These are phyloP conservation scores for Platalea minor DNA, from an alignment of 2,797 vertebrate genomes.

Conservation along the genomic window DNA sequence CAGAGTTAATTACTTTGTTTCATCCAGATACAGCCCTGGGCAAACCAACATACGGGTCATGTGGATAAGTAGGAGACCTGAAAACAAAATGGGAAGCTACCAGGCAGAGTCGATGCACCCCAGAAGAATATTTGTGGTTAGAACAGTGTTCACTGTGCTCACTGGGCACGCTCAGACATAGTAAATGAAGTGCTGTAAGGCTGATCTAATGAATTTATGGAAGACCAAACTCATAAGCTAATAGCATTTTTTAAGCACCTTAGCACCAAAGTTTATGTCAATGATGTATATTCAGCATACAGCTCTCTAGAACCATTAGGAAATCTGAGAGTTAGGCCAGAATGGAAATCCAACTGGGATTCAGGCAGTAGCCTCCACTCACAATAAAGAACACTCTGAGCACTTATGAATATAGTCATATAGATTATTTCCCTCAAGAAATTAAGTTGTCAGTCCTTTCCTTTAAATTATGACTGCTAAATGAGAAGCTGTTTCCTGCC, in stretches of 20 bases:
- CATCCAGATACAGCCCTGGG: not conserved
- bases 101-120: not conserved
- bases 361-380: not conserved
- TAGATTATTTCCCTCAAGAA: not conserved
- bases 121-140: not conserved
- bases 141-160: not conserved
- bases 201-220: not conserved
- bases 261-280: not conserved
- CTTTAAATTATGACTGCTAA: not conserved
- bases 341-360: not conserved
- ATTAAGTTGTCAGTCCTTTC: not conserved
- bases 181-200: not conserved
- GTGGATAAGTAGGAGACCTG: not conserved
- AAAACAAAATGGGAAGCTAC: not conserved
- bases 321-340: not conserved
- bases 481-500: not conserved
- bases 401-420: not conserved
- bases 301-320: not conserved
- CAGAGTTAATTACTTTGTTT: not conserved
- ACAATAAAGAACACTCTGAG: not conserved
- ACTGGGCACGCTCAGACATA: not conserved
- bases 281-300: not conserved
- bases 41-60: not conserved
- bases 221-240: not conserved
- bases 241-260: not conserved